Conservation (phyloP, 2,797 vertebrate genomes). For the Enteromius argenteus region DNA sequence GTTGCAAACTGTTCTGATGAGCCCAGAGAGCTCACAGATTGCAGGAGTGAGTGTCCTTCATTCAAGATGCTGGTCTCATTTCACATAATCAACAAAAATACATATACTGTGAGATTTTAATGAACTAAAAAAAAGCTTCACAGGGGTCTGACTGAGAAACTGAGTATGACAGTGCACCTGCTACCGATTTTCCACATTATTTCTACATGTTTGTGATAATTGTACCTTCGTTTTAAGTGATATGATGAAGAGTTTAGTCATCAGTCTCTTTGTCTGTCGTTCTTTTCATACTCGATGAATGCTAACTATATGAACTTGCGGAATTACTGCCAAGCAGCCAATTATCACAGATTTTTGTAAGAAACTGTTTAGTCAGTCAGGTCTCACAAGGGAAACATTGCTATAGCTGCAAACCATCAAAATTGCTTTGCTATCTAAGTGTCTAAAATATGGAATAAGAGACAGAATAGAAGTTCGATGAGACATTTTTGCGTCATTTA, state of each 20-base stretch:
- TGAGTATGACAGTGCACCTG: constrained; percentile 3
- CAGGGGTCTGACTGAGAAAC: neutral
- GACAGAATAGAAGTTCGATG: neutral
- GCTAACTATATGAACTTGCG: neutral
- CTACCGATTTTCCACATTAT: neutral
- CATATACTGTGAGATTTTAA: neutral
- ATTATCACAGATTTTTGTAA: neutral
- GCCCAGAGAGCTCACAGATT: neutral
- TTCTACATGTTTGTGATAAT: neutral
- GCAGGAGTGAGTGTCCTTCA: neutral
- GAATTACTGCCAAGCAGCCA: neutral
- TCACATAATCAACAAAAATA: constrained; percentile 24
- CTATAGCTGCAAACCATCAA: neutral
- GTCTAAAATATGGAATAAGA: neutral
- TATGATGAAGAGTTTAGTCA: neutral
- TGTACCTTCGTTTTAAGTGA: neutral
- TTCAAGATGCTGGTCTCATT: constrained; percentile 18
- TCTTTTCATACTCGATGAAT: neutral
- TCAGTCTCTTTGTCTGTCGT: neutral
- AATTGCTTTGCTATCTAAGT: neutral
- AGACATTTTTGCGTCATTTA: neutral
- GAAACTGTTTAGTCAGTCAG: neutral
- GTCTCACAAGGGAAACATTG: neutral
- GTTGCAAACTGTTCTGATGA: neutral
- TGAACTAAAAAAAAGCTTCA: neutral